Conservation (phyloP, 1,140 invertebrate species). For the Trachelipus rathkii region DNA sequence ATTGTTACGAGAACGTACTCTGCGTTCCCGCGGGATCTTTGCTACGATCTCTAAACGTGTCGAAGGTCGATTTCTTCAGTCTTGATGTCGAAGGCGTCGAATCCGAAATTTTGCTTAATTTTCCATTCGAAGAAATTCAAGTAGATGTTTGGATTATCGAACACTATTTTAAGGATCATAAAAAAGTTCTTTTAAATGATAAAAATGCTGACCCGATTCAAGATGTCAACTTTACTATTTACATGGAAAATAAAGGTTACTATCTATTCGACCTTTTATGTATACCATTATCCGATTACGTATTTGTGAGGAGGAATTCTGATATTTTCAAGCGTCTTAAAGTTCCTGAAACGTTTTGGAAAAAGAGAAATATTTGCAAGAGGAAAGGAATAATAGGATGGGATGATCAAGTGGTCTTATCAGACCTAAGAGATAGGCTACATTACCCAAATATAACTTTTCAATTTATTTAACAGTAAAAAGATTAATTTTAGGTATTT, state of each 20-base stretch:
- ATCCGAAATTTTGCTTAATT: constrained; percentile 27
- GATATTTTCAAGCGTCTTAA: constrained; percentile 28
- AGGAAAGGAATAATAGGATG: background rate
- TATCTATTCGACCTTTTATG: constrained; percentile 42
- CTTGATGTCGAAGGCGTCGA: constrained; percentile 41
- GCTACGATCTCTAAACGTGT: constrained; percentile 36
- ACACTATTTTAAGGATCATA: constrained; percentile 16
- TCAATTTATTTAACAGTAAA: too few species aligned
- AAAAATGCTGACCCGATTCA: constrained; percentile 13
- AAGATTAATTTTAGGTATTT: too few species aligned
- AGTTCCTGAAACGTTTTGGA: constrained; percentile 25
- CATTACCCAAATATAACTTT: background rate
- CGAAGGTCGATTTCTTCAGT: constrained; percentile 40
- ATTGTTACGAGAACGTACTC: constrained; percentile 20
- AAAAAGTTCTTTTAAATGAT: background rate
- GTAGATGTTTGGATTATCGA: constrained; percentile 43
- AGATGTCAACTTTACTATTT: constrained; percentile 32
- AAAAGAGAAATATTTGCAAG: constrained; percentile 22
- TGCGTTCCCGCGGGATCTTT: constrained; percentile 36
- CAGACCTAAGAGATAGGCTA: background rate
- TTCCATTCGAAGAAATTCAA: constrained; percentile 35
- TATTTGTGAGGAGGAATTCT: constrained; percentile 37
- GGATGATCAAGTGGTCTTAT: background rate
- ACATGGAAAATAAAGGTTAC: constrained; percentile 42
- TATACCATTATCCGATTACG: constrained; percentile 31